Evolutionary conservation across 2,113 vertebrate species (phyloP).

Genomic region (Stomatorhinus ivindoensis): DNA sequence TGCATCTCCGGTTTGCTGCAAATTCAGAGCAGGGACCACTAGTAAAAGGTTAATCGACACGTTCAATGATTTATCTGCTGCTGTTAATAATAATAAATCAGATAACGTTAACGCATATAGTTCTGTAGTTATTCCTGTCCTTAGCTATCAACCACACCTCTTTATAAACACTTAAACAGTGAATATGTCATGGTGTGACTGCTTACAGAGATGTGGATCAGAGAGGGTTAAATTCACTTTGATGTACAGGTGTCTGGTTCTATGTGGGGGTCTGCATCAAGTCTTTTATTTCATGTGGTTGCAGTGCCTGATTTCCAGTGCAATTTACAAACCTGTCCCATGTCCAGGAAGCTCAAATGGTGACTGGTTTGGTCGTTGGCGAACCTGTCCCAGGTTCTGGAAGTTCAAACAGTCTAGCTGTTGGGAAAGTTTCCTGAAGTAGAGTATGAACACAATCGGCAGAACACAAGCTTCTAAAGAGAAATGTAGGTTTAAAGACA

Average conservation of each 20-base stretch:
- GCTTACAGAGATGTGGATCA: neutral
- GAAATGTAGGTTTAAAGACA: neutral
- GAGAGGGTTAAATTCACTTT: neutral
- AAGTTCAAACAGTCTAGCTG: neutral
- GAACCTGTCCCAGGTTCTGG: neutral
- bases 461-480: neutral
- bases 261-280: neutral
- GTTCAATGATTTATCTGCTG: neutral
- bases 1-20: neutral
- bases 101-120: neutral
- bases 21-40: neutral
- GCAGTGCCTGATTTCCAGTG: neutral
- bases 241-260: neutral
- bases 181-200: neutral
- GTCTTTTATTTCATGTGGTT: neutral
- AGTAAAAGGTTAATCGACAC: neutral
- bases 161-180: neutral
- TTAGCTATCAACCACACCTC: neutral
- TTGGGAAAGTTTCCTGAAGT: neutral
- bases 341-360: neutral
- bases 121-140: neutral
- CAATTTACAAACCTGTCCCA: neutral
- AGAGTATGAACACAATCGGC: neutral
- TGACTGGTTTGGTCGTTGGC: neutral
- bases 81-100: neutral